A percentile compares a stretch with the other conserved stretches of the same genome.
phyloP scores from a whole-genome alignment of 2,113 vertebrate species.

The Tetraodon nigroviridis region DNA sequence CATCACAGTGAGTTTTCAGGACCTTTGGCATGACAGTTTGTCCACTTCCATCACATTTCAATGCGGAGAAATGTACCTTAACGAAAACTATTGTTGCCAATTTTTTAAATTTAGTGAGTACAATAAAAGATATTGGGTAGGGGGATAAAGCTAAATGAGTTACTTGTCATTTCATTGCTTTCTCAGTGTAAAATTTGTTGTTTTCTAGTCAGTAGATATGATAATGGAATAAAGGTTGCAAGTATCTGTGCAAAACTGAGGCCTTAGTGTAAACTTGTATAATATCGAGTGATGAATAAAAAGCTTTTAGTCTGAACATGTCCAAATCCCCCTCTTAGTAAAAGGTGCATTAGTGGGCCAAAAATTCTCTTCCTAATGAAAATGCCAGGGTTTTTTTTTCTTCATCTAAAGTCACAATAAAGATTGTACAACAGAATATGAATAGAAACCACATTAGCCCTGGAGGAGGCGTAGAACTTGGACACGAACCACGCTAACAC shows the following conservation, averaged over 20 bases:
- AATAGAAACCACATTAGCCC: conserved; percentile 52
- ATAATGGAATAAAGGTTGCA: conserved; percentile 11
- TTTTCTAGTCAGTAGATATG: conserved; percentile 2
- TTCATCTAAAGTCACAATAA: conserved; percentile 43
- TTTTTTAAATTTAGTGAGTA: too few relatives aligned
- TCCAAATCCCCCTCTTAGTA: conserved; percentile 15
- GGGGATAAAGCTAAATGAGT: too few relatives aligned
- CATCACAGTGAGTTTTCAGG: conserved; percentile 84
- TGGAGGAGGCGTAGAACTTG: conserved; percentile 35
- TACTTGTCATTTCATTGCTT: too few relatives aligned
- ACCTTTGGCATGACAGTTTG: too few relatives aligned
- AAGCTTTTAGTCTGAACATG: conserved; percentile 8
- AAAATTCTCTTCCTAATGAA: conserved; percentile 33
- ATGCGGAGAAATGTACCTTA: too few relatives aligned
- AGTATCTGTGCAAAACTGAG: conserved; percentile 9
- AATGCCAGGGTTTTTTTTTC: too few relatives aligned
- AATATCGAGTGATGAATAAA: conserved; percentile 12
- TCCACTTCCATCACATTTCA: too few relatives aligned
- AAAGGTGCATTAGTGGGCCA: conserved; percentile 30
- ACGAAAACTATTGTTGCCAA: too few relatives aligned
- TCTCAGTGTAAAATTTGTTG: too few relatives aligned
- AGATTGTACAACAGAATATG: conserved; percentile 48
- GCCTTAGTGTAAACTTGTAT: conserved; percentile 14
- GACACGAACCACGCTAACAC: conserved; percentile 43
- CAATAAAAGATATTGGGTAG: too few relatives aligned